Percentiles rank a stretch among this genome's conserved stretches.
Conservation (phyloP, 2,113 vertebrate species). For the Actenoides lindsayi region DNA sequence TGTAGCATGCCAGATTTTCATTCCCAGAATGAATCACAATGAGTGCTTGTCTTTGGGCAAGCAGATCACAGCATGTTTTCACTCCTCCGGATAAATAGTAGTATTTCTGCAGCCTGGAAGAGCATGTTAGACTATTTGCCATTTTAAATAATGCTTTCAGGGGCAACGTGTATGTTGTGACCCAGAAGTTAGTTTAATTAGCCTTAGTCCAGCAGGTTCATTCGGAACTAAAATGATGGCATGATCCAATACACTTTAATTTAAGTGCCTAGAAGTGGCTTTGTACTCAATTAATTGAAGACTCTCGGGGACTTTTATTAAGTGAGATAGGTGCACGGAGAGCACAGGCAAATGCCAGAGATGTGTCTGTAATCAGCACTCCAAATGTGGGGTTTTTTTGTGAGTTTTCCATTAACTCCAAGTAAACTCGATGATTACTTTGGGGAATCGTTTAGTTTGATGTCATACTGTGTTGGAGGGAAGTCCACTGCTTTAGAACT, state of each 20-base stretch:
- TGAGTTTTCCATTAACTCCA: constrained; percentile 27
- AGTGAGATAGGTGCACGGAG: not conserved
- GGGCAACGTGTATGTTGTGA: constrained; percentile 41
- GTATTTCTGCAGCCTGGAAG: not conserved
- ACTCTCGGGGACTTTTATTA: constrained; percentile 45
- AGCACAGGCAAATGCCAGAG: not conserved
- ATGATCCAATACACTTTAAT: constrained; percentile 72
- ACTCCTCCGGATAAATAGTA: not conserved
- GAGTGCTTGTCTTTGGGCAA: not conserved
- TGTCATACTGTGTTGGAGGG: fast-evolving
- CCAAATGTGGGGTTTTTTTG: not conserved
- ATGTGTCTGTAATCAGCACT: not conserved
- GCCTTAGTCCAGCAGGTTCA: constrained; percentile 52
- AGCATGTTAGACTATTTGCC: not conserved
- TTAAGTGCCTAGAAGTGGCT: constrained; percentile 67
- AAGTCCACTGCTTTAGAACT: not conserved
- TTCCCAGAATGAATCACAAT: not conserved
- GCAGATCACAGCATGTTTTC: not conserved
- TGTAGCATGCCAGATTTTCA: not conserved
- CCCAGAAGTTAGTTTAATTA: constrained; percentile 72
- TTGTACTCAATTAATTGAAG: constrained; percentile 75
- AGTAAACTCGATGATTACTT: not conserved
- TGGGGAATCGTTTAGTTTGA: not conserved
- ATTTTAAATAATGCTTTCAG: constrained; percentile 29
- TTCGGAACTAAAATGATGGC: constrained; percentile 66